Evolutionary conservation across 2,888 invertebrate species (phyloP), one percentile per base, ranked within the genome.

Genomic region (Agonopterix alstromeriana): DNA sequence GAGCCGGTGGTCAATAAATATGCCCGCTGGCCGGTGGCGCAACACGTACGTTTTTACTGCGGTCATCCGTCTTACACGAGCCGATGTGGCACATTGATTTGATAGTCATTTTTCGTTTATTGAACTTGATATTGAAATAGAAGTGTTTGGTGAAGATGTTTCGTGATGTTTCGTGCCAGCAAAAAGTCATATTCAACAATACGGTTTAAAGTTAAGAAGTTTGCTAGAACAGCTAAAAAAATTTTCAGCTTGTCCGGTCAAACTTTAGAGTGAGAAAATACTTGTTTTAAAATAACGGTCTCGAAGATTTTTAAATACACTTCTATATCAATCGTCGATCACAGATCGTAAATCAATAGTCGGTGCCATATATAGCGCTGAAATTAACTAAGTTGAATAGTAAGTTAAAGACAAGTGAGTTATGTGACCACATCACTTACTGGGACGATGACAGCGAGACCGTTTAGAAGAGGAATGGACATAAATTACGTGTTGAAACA

Each of bases 1-100:
- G 61, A 66, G 56, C 51, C 63, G 55, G 63, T 65, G 66, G 63
- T 60, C 63, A 61, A 70, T 67, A 71, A 65, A 69, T 66, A 67
- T 59, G 52, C 53, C 43, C 49, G 43, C 47, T 51, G 27, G 50
- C 43, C 49, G 45, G 48, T 52, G 50, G 51, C 48, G 48, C 48
- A 46, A 53, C 52, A 53, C 53, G 49, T 51, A 50, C 56, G 58
- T 52, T 52, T 56, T 58, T 55, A 63, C 58, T 45, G 60, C 58
- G 45, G 59, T 61, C 65, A 68, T 73, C 65, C 52, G 65, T 73
- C 73, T 69, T 69, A 51, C 56, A 53, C 57, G 57, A 57, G 53
- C 54, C 36, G 52, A 51, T 27, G 27, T 27, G 27, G 27, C 27
- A 27, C 27, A 27, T 53, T 50, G 48, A 48, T 48, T 27, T 27